Percentiles rank a stretch among this genome's conserved stretches.
Evolutionary conservation across 64 coral and sea anemone species (phyloP).

Genomic region (Montipora efflorescens): DNA sequence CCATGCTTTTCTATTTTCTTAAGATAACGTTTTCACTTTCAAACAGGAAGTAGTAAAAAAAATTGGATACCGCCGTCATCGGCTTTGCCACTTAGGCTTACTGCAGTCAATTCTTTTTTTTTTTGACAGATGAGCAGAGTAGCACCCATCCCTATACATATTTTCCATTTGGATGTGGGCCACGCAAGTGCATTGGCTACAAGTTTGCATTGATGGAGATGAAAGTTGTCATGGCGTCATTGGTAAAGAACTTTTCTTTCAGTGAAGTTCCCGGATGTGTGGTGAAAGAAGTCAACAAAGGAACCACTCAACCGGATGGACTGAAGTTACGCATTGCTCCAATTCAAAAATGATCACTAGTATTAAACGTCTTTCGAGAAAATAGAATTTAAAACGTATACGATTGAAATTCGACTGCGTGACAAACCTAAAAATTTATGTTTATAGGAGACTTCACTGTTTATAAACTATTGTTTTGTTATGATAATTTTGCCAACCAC

Average conservation of each 20-base stretch:
- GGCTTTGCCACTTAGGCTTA: background rate
- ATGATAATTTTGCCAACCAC: no score
- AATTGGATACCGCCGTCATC: no score
- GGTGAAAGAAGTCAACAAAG: background rate
- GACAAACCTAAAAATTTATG: no score
- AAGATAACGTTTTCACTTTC: no score
- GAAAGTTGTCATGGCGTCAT: background rate
- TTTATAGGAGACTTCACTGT: no score
- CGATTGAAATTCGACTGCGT: no score
- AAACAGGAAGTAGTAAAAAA: no score
- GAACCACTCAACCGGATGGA: background rate
- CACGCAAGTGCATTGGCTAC: conserved; percentile 57
- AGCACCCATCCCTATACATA: background rate
- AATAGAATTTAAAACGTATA: no score
- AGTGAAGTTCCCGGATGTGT: conserved; percentile 23
- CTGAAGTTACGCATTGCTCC: background rate
- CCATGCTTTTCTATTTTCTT: no score
- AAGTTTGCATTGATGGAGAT: conserved; percentile 56
- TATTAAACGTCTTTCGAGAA: no score
- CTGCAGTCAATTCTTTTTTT: background rate
- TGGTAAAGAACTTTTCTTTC: conserved; percentile 18
- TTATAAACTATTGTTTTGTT: no score
- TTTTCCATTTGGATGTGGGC: conserved; percentile 56
- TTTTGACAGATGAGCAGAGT: background rate
- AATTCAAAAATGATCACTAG: background rate